Base-by-base conservation (phyloP, 2,797 vertebrate species). In the Emys orbicularis region DNA sequence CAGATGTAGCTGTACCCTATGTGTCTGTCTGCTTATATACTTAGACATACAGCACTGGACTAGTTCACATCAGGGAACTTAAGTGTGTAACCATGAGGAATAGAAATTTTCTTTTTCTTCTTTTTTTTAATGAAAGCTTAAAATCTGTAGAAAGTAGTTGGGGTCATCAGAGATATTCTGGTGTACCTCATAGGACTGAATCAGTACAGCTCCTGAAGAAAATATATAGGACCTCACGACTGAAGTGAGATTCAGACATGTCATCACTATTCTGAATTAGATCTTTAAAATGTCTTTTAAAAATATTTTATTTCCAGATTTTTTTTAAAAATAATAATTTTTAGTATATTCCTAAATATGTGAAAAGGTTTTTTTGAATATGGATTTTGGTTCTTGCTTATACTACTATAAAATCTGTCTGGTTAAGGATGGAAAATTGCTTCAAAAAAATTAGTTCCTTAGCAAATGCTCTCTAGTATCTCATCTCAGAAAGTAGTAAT, bases 211-310 rank as follows among this genome's bases (percentile, higher is more conserved):
- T 4, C 12, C 41, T 79, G 84, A 89, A 88, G 61, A 89, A 95
- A 96, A 95, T 23, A 89, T 87, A 50, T 50, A 83, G 7, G 31
- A 77, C 47, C 85, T 96, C 86, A 79, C 49, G 54, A 81, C 49
- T 90, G 8, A 49, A 90, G 52, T 83, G 84, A 61, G 94, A 95
- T 91, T 95, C 84, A 90, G 74, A 84, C 31, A 96, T 92, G 84
- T 95, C 61, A 83, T 79, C 83, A 57, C 34, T 87, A 27, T n/a
- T 74, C 29, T 79, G 37, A 82, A 91, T 87, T 37, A 54, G 0
- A 25, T 83, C 80, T 81, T 79, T 79, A 37, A 37, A 68, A 37
- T 23, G 18, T 37, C 21, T 12, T n/a, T 37, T 34, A 8, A 34
- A 37, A 37, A 37, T 89, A 86, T 61, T 72, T 90, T 91, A 76